Evolutionary conservation across 1,140 invertebrate species (phyloP).

Genomic region (Zaprionus taronus): DNA sequence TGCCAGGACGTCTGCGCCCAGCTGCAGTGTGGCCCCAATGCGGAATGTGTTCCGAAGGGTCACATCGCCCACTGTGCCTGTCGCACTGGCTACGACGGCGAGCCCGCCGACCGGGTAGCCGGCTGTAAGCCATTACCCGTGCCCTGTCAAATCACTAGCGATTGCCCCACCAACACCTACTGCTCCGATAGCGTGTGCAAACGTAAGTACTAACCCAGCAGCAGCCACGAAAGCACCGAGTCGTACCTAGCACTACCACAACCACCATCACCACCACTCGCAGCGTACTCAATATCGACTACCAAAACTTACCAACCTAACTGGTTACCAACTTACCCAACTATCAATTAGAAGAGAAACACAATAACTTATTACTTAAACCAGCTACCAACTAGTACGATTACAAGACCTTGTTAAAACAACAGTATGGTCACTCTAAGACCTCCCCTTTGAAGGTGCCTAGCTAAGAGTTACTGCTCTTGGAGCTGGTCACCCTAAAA

Average conservation of each 20-base stretch:
- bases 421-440: background rate
- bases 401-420: background rate
- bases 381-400: conserved; percentile 55
- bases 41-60: conserved; percentile 91
- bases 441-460: too few species aligned
- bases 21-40: conserved; percentile 91
- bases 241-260: conserved; percentile 19
- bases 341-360: background rate
- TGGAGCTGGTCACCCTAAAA: too few species aligned
- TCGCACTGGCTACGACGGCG: conserved; percentile 90
- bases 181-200: conserved; percentile 92
- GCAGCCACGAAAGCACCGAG: conserved; percentile 6
- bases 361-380: conserved; percentile 21
- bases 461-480: too few species aligned
- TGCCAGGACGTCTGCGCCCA: conserved; percentile 92
- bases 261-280: conserved; percentile 20
- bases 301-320: conserved; percentile 54
- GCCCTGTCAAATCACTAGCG: conserved; percentile 88
- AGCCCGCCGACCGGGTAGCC: conserved; percentile 88
- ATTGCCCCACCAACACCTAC: conserved; percentile 92
- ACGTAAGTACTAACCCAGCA: conserved; percentile 88
- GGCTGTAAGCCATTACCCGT: conserved; percentile 92
- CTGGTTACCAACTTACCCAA: conserved; percentile 21
- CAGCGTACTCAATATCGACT: conserved; percentile 35
- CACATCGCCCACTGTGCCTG: conserved; percentile 92